Evolutionary conservation across 2,113 vertebrate genomes (phyloP).

Genomic region (Phycodurus eques): DNA sequence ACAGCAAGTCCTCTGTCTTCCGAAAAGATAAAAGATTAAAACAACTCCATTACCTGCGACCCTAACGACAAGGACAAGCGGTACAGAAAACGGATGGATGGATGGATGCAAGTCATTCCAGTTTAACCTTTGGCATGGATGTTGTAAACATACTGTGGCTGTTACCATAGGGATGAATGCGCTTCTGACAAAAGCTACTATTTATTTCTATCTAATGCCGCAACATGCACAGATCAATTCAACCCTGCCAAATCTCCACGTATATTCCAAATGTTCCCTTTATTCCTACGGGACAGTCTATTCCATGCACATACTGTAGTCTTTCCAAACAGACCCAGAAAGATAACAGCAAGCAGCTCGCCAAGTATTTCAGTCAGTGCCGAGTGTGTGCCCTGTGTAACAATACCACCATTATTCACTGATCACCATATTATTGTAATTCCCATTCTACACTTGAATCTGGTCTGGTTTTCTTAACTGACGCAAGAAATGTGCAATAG

Average conservation of each 20-base stretch:
- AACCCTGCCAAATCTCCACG: neutral
- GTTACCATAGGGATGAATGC: conserved; percentile 41
- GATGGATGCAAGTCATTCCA: conserved; percentile 9
- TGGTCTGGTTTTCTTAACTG: neutral
- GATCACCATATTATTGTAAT: conserved; percentile 13
- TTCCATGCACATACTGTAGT: conserved; percentile 11
- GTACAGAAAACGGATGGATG: neutral
- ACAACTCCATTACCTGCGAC: neutral
- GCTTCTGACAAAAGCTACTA: neutral
- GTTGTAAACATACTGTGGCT: conserved; percentile 27
- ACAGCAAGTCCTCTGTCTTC: neutral
- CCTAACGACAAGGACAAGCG: neutral
- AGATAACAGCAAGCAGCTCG: neutral
- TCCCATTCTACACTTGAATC: neutral
- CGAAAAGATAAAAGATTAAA: neutral
- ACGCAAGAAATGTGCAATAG: conserved; percentile 10
- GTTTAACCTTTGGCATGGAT: conserved; percentile 10
- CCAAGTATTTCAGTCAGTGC: neutral
- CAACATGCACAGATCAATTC: neutral
- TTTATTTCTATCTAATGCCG: neutral
- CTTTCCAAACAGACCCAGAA: neutral
- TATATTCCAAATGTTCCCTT: neutral
- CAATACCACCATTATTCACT: conserved; percentile 30
- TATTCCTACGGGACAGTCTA: neutral
- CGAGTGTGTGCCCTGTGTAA: conserved; percentile 1